A percentile compares a stretch with the other conserved stretches of the same genome.
Conservation (phyloP, 2,888 invertebrate species). For the Bimastos eiseni region DNA sequence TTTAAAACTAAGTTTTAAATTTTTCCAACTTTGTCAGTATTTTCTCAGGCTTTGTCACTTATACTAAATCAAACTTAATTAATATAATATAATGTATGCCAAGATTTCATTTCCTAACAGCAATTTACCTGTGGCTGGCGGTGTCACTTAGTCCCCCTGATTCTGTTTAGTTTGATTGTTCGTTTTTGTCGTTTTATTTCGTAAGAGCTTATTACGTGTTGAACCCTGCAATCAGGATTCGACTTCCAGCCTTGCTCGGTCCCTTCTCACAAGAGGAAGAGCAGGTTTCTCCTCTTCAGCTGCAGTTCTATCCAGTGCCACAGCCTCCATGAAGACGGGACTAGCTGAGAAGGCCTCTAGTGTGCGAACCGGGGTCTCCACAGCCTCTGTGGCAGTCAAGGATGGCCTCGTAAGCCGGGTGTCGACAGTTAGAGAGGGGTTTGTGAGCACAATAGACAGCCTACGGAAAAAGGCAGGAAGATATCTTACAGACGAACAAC, state of each 20-base stretch:
- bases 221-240: not conserved
- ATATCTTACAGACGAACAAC: not conserved
- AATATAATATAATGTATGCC: too few relatives aligned
- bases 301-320: not conserved
- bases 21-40: too few relatives aligned
- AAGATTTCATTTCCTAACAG: not conserved
- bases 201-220: constrained; percentile 6
- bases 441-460: constrained; percentile 18
- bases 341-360: constrained; percentile 10
- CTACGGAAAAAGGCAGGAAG: constrained; percentile 15
- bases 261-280: constrained; percentile 25
- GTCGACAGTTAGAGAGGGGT: not conserved
- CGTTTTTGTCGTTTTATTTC: not conserved
- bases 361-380: not conserved
- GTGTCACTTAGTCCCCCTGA: not conserved
- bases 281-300: constrained; percentile 21
- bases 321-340: not conserved
- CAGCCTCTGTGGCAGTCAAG: constrained; percentile 18
- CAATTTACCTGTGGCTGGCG: not conserved
- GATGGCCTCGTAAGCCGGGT: constrained; percentile 16
- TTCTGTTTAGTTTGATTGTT: not conserved
- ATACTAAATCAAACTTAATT: too few relatives aligned
- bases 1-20: too few relatives aligned
- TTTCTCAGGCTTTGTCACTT: too few relatives aligned
- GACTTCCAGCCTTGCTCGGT: not conserved